Percentiles rank a stretch among this genome's conserved stretches.
phyloP scores from a whole-genome alignment of 2,113 vertebrate species.

The Rhinolophus sinicus region DNA sequence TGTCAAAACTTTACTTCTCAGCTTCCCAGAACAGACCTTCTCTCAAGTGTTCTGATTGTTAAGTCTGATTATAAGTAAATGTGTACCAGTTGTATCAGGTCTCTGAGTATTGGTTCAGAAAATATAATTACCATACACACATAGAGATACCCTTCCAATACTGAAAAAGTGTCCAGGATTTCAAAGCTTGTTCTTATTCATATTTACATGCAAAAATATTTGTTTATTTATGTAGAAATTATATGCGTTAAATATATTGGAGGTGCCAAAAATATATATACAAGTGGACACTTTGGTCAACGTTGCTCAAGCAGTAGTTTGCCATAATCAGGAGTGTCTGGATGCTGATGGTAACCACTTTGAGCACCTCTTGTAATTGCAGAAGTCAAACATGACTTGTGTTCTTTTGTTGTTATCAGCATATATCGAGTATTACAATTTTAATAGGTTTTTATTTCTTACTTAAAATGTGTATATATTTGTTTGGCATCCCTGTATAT shows the following conservation, averaged over 20 bases:
- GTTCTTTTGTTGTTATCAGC: too few species aligned
- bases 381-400: too few species aligned
- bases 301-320: too few species aligned
- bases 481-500: too few species aligned
- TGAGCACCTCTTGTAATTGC: too few species aligned
- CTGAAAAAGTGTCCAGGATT: not conserved
- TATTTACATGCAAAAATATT: not conserved
- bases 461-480: too few species aligned
- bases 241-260: not conserved
- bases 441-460: too few species aligned
- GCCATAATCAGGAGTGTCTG: too few species aligned
- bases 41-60: not conserved
- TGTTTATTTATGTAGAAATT: not conserved
- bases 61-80: not conserved
- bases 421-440: too few species aligned
- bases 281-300: too few species aligned
- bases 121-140: not conserved
- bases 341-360: too few species aligned
- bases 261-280: not conserved
- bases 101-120: not conserved
- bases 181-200: not conserved
- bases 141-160: not conserved
- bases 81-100: not conserved
- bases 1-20: not conserved
- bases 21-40: not conserved